phyloP scores from a whole-genome alignment of 2,888 invertebrate genomes.

The Zeuzera pyrina region DNA sequence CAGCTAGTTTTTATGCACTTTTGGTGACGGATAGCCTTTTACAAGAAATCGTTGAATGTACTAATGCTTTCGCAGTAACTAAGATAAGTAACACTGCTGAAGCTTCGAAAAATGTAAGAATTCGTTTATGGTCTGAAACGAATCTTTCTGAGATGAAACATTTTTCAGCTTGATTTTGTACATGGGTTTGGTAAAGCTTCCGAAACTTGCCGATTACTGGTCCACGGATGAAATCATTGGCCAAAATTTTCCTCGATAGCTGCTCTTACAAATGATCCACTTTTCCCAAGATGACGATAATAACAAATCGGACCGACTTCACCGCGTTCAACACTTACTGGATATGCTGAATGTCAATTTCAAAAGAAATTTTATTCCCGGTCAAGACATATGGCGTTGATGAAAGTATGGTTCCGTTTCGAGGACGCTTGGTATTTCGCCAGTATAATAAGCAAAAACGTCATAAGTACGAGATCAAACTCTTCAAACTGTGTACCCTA shows the following conservation, averaged over 20 bases:
- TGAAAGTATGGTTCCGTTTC: slow-evolving; percentile 25
- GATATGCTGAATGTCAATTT: slow-evolving; percentile 23
- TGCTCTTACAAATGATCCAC: slow-evolving; percentile 24
- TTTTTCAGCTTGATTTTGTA: slow-evolving; percentile 23
- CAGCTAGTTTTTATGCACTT: slow-evolving; percentile 15
- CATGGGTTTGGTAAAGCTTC: slow-evolving; percentile 24
- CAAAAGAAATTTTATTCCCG: slow-evolving; percentile 15
- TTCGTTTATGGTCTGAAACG: slow-evolving; percentile 19
- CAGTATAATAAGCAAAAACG: slow-evolving; percentile 23
- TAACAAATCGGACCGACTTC: slow-evolving; percentile 21
- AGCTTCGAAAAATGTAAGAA: slow-evolving; percentile 16
- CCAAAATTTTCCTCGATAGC: slow-evolving; percentile 19
- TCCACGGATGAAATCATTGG: slow-evolving; percentile 18
- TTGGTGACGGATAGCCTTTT: slow-evolving; percentile 14
- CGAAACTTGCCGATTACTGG: slow-evolving; percentile 25
- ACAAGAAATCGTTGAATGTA: slow-evolving; percentile 15
- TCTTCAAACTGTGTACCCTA: slow-evolving; percentile 21
- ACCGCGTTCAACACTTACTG: slow-evolving; percentile 17
- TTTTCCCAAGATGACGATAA: slow-evolving; percentile 24
- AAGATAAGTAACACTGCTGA: slow-evolving; percentile 13
- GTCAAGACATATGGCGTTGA: slow-evolving; percentile 22
- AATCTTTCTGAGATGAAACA: slow-evolving; percentile 20
- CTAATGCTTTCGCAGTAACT: slow-evolving; percentile 17
- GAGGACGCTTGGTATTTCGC: slow-evolving; percentile 21
- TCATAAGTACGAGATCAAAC: slow-evolving; percentile 20